phyloP scores from a whole-genome alignment of 2,888 invertebrate genomes.

The Philopedon plagiatum region DNA sequence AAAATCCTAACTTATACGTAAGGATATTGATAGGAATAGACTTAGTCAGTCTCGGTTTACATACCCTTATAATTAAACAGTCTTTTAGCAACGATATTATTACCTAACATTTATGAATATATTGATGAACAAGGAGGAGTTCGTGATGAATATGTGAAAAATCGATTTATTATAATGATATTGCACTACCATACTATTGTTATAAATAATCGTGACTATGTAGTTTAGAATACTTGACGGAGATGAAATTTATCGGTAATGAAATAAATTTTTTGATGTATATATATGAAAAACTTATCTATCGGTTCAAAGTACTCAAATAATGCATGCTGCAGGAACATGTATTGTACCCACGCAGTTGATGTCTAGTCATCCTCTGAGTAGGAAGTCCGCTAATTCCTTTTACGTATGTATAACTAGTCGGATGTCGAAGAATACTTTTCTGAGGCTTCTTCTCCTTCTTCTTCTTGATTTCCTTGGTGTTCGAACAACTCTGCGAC shows the following conservation, averaged over 20 bases:
- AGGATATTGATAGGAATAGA: not conserved
- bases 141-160: too few relatives aligned
- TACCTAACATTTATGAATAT: not conserved
- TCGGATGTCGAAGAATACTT: constrained; percentile 83
- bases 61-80: constrained; percentile 8
- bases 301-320: constrained; percentile 64
- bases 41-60: not conserved
- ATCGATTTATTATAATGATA: too few relatives aligned
- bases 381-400: constrained; percentile 88
- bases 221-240: not conserved
- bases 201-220: too few relatives aligned
- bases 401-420: constrained; percentile 84
- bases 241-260: too few relatives aligned
- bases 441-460: constrained; percentile 77
- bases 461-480: constrained; percentile 67
- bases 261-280: too few relatives aligned
- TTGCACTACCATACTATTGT: too few relatives aligned
- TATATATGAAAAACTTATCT: constrained; percentile 35
- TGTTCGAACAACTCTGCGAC: constrained; percentile 76
- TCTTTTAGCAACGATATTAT: not conserved
- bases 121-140: too few relatives aligned
- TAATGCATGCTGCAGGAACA: constrained; percentile 63
- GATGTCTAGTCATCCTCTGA: constrained; percentile 80
- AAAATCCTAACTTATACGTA: not conserved
- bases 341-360: constrained; percentile 55